Evolutionary conservation across 2,797 vertebrate species (phyloP).

Genomic region (Apogon talboti): DNA sequence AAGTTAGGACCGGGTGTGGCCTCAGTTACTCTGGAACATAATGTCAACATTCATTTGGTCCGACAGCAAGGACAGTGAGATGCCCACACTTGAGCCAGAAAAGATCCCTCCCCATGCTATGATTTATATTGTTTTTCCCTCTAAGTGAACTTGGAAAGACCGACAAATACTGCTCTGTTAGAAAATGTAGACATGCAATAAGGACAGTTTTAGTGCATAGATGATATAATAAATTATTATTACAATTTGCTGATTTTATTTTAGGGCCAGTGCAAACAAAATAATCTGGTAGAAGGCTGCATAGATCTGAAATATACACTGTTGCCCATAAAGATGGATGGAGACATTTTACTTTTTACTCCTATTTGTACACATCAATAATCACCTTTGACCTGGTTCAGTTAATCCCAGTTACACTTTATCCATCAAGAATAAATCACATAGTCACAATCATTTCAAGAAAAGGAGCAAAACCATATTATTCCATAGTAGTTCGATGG

Average conservation of each 20-base stretch:
- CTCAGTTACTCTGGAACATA: slow-evolving; percentile 59
- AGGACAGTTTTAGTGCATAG: not conserved
- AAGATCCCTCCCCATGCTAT: not conserved
- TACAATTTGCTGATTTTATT: slow-evolving; percentile 1
- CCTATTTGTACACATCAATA: too few species aligned
- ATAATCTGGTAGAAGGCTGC: not conserved
- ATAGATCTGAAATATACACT: too few species aligned
- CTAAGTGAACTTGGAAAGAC: slow-evolving; percentile 8
- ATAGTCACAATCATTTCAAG: too few species aligned
- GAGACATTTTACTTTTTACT: too few species aligned
- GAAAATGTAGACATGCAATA: not conserved
- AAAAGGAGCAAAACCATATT: not conserved
- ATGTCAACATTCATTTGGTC: slow-evolving; percentile 53
- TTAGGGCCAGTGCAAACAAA: not conserved
- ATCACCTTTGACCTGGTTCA: too few species aligned
- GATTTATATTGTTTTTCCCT: slow-evolving; percentile 32
- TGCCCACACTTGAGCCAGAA: slow-evolving; percentile 14
- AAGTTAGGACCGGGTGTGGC: slow-evolving; percentile 62
- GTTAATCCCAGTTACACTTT: too few species aligned
- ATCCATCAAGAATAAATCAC: too few species aligned
- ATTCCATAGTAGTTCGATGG: too few species aligned
- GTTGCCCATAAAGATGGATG: too few species aligned
- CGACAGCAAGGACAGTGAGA: slow-evolving; percentile 38
- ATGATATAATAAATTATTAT: not conserved
- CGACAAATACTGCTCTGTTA: slow-evolving; percentile 8